Conservation (phyloP, 1,140 invertebrate genomes). For the Drosophila yakuba region DNA sequence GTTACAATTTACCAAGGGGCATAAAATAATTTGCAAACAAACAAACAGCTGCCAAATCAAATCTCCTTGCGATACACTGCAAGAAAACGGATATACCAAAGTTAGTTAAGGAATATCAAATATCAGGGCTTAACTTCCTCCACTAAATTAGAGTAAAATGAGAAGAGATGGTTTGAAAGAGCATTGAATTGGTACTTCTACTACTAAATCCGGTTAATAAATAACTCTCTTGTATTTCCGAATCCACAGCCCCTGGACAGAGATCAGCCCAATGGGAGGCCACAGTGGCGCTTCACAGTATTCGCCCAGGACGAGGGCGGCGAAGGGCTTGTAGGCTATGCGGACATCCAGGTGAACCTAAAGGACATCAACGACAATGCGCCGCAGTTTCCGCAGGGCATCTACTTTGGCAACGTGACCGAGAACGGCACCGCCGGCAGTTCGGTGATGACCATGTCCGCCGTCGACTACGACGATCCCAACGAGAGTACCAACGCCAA, state of each 20-base stretch:
- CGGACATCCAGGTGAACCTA: constrained; percentile 90
- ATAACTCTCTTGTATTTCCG: background rate
- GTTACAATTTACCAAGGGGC: constrained; percentile 63
- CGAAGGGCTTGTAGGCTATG: constrained; percentile 89
- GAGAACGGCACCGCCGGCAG: constrained; percentile 88
- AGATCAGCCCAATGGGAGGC: constrained; percentile 89
- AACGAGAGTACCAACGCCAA: constrained; percentile 88
- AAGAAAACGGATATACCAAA: background rate
- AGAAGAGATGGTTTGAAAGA: no score
- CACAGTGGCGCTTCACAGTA: constrained; percentile 91
- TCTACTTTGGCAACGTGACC: constrained; percentile 88
- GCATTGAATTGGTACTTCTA: background rate
- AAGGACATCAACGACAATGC: constrained; percentile 92
- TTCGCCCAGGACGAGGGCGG: constrained; percentile 90
- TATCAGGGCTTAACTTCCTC: no score
- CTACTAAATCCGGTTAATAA: background rate
- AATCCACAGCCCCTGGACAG: constrained; percentile 87
- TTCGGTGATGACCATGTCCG: constrained; percentile 90
- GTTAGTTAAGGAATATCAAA: no score
- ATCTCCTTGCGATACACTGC: constrained; percentile 16
- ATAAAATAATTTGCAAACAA: constrained; percentile 77
- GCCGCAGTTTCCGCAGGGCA: constrained; percentile 89
- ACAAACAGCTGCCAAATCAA: constrained; percentile 64
- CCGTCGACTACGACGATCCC: constrained; percentile 90
- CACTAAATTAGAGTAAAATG: no score